Evolutionary conservation across 2,113 vertebrate species (phyloP).

Genomic region (Vicugna pacos): DNA sequence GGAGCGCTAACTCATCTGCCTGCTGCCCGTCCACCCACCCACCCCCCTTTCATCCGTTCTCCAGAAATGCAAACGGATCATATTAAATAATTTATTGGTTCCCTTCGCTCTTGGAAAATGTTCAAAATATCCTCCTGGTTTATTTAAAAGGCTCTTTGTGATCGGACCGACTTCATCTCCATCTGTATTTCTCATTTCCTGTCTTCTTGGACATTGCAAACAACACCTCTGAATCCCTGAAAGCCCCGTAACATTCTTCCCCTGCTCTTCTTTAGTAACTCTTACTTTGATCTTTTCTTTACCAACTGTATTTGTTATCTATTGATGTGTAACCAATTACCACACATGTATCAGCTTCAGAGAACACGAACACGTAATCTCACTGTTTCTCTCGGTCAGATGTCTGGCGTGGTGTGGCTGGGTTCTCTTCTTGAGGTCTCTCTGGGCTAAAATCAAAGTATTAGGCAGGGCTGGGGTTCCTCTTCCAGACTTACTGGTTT

Average conservation of each 20-base stretch:
- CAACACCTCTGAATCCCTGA: not conserved
- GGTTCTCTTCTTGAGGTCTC: not conserved
- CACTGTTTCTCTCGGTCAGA: not conserved
- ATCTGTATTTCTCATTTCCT: not conserved
- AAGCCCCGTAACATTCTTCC: not conserved
- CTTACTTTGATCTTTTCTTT: not conserved
- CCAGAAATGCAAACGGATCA: not conserved
- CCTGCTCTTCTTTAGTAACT: not conserved
- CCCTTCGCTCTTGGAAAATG: not conserved
- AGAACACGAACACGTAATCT: not conserved
- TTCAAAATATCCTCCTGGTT: not conserved
- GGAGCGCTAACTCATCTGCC: not conserved
- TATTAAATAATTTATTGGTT: not conserved
- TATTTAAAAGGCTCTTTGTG: not conserved
- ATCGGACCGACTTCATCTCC: not conserved
- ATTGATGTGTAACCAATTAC: not conserved
- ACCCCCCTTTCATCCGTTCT: not conserved
- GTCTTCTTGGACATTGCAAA: not conserved
- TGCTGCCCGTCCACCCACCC: not conserved
- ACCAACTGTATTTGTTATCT: not conserved
- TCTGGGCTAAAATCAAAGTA: not conserved
- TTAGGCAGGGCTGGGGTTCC: not conserved
- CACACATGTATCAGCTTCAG: not conserved
- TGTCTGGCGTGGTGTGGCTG: not conserved
- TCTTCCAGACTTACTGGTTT: not conserved